These are phyloP conservation scores for Sminthurides aquaticus DNA, from an alignment of 2,888 invertebrate genomes.

Conservation along the genomic window DNA sequence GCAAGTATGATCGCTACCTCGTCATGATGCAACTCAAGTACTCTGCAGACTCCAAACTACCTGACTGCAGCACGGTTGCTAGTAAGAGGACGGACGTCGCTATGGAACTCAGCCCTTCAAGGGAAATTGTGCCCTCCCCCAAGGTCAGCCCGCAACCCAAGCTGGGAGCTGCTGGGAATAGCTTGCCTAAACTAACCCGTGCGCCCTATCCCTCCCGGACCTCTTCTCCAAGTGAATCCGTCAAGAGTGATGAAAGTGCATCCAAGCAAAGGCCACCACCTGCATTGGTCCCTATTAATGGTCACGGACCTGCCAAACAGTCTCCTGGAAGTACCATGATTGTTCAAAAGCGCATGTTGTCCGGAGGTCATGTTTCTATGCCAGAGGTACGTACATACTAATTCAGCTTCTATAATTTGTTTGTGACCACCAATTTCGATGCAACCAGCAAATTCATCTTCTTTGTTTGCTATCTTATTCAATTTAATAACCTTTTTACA, in stretches of 20 bases:
- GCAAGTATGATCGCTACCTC: conserved; percentile 84
- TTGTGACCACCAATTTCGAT: no score
- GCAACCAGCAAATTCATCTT: no score
- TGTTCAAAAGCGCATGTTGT: conserved; percentile 37
- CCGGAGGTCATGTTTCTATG: conserved; percentile 30
- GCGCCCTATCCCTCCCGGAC: conserved; percentile 25
- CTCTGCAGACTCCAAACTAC: conserved; percentile 36
- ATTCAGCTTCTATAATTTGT: no score
- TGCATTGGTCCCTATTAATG: conserved; percentile 12
- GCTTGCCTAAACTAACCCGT: conserved; percentile 33
- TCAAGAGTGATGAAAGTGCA: conserved; percentile 20
- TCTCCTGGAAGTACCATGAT: conserved; percentile 21
- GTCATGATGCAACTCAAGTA: conserved; percentile 58
- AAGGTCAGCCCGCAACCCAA: conserved; percentile 26
- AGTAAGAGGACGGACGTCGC: conserved; percentile 33
- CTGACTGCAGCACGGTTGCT: conserved; percentile 39
- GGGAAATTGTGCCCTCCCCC: conserved; percentile 15
- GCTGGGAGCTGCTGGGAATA: no score
- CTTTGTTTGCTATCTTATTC: no score
- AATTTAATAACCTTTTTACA: no score
- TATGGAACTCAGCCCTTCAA: conserved; percentile 22
- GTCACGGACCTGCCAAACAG: conserved; percentile 1
- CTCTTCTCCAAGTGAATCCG: conserved; percentile 19
- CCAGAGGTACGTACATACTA: conserved; percentile 20
- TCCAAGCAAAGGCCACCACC: conserved; percentile 14